phyloP scores from a whole-genome alignment of 1,140 invertebrate species.

The Asbolus verrucosus region DNA sequence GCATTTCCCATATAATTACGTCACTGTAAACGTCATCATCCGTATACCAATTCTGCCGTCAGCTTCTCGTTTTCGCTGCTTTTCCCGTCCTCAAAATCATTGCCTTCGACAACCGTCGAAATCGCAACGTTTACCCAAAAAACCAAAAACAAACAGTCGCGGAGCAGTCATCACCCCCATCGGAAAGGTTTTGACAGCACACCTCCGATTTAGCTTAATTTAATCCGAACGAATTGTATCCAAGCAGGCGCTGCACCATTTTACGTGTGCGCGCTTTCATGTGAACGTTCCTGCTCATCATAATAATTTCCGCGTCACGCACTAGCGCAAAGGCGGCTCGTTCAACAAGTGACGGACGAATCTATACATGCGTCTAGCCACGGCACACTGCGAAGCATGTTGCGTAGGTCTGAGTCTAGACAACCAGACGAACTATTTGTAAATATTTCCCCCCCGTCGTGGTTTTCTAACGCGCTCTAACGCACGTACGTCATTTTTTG shows the following conservation, averaged over 20 bases:
- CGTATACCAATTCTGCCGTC: too few relatives aligned
- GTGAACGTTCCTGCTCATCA: constrained; percentile 15
- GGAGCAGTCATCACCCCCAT: too few relatives aligned
- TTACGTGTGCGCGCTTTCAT: constrained; percentile 15
- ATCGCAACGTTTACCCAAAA: too few relatives aligned
- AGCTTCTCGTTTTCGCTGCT: too few relatives aligned
- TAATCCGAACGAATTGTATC: background rate
- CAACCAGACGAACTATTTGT: constrained; percentile 36
- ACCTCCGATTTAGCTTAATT: constrained; percentile 1
- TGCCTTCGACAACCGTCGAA: too few relatives aligned
- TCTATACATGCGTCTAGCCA: constrained; percentile 34
- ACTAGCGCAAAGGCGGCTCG: constrained; percentile 27
- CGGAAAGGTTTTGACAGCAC: too few relatives aligned
- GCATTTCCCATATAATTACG: too few relatives aligned
- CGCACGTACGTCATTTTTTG: background rate
- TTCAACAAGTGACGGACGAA: constrained; percentile 41
- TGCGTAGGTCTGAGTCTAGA: constrained; percentile 45
- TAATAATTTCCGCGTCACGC: constrained; percentile 20
- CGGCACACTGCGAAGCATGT: constrained; percentile 35
- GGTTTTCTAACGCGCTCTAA: too few relatives aligned
- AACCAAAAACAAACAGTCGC: too few relatives aligned
- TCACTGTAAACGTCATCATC: too few relatives aligned
- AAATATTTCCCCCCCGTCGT: constrained; percentile 24
- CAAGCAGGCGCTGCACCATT: background rate
- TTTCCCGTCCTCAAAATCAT: too few relatives aligned